Evolutionary conservation across 2,888 invertebrate species (phyloP), one percentile per base, ranked within the genome.

Genomic region (Sicus ferrugineus): DNA sequence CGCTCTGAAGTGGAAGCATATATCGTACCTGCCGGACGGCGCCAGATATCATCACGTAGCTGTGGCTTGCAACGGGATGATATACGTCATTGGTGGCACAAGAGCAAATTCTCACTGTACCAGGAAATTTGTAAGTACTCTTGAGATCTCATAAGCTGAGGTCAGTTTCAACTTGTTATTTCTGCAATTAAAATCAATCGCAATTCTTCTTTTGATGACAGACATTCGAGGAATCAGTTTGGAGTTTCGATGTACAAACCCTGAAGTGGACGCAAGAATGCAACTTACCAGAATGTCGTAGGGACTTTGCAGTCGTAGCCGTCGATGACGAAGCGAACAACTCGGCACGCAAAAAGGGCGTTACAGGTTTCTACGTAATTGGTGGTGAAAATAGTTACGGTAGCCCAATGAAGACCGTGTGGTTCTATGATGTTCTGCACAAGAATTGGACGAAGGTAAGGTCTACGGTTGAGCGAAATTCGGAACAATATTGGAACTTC

Each of bases 11-110:
- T 92, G 92, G 92, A 89, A 90, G 75, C 86, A 87, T 75, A 89
- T 91, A 0, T 90, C 90, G 3, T 89, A 89, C 72, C 86, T 92
- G 72, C 92, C 92, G 0, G 90, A 90, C 77, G 90, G 92, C 0
- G 86, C 92, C 70, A 90, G 91, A 78, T 90, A 91, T 78, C 92
- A 92, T 79, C 92, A 92, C 79, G 88, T 89, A 0, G 88, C 90
- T 0, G 89, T 88, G 19, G 89, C 90, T 76, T 84, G 90, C 58
- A 87, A 88, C 76, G 91, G 90, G 69, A 87, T 89, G 73, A 88
- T 92, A 38, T 92, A 90, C 81, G 85, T 92, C 74, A 89, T 89
- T 73, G 92, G 92, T 89, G 86, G 80, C 19, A 78, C 78, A n/a
- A 75, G 75, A 73, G 77, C 77, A 48, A 72, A 76, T 54, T 58